These are phyloP conservation scores for Samia ricini DNA, from an alignment of 1,140 invertebrate species.

Conservation along the genomic window DNA sequence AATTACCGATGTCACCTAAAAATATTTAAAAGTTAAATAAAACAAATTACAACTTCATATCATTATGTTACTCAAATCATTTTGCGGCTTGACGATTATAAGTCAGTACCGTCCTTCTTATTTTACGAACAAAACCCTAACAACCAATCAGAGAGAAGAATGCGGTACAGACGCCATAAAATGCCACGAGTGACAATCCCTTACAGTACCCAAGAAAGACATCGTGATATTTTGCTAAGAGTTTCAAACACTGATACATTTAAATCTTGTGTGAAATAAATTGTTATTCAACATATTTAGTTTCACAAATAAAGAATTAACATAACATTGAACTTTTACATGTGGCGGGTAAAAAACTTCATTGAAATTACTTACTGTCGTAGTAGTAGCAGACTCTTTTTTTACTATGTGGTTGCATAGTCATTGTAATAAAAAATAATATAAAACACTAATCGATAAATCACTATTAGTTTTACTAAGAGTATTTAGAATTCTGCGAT, in stretches of 20 bases:
- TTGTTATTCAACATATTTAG: not conserved
- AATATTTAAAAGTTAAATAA: conserved; percentile 23
- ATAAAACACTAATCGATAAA: not conserved
- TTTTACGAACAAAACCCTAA: conserved; percentile 37
- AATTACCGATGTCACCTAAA: conserved; percentile 98
- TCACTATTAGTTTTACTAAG: not conserved
- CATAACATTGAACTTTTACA: not conserved
- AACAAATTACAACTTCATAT: conserved; percentile 57
- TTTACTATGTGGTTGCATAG: conserved; percentile 89
- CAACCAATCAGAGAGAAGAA: conserved; percentile 50
- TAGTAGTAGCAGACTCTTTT: conserved; percentile 99
- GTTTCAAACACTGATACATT: not conserved
- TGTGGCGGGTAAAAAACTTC: conserved; percentile 64
- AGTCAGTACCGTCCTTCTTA: conserved; percentile 54
- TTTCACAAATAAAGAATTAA: not conserved
- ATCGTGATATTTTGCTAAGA: not conserved
- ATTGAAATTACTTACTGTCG: conserved; percentile 91
- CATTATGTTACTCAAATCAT: conserved; percentile 53
- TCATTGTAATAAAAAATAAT: conserved; percentile 68
- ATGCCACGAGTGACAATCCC: conserved; percentile 37
- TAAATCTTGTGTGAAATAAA: not conserved
- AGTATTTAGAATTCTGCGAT: too few species aligned
- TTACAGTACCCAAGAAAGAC: conserved; percentile 54
- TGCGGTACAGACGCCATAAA: conserved; percentile 58
- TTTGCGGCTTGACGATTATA: conserved; percentile 61